Conservation (phyloP, 2,113 vertebrate genomes). For the Dissostichus mawsoni region DNA sequence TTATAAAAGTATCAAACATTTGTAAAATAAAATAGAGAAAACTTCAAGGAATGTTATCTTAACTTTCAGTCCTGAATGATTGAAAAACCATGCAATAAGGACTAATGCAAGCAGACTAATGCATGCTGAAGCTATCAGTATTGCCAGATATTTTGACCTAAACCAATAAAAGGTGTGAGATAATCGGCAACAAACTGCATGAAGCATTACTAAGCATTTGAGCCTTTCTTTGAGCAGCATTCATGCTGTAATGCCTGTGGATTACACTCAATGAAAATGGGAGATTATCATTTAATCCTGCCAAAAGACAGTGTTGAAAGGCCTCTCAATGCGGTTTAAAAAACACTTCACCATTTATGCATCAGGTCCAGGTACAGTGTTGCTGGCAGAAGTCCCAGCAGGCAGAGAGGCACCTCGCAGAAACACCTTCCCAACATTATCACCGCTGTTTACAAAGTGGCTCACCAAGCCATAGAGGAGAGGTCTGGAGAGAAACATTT, state of each 20-base stretch:
- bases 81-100: neutral
- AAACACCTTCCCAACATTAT: constrained; percentile 72
- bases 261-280: neutral
- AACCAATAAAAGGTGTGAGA: constrained; percentile 8
- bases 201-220: neutral
- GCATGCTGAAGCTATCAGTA: neutral
- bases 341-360: constrained; percentile 20
- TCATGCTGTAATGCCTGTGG: neutral
- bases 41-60: neutral
- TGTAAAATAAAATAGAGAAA: neutral
- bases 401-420: constrained; percentile 73
- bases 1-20: constrained; percentile 10
- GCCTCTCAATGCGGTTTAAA: neutral
- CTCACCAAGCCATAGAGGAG: constrained; percentile 92
- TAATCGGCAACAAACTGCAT: constrained; percentile 4
- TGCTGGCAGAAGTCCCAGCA: constrained; percentile 8
- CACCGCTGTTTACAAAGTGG: constrained; percentile 86
- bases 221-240: neutral
- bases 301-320: neutral
- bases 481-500: constrained; percentile 83
- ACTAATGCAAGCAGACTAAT: neutral
- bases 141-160: neutral
- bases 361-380: constrained; percentile 40
- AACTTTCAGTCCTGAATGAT: neutral
- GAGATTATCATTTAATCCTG: neutral